Evolutionary conservation across 2,113 vertebrate genomes (phyloP).

Genomic region (Thomomys bottae): DNA sequence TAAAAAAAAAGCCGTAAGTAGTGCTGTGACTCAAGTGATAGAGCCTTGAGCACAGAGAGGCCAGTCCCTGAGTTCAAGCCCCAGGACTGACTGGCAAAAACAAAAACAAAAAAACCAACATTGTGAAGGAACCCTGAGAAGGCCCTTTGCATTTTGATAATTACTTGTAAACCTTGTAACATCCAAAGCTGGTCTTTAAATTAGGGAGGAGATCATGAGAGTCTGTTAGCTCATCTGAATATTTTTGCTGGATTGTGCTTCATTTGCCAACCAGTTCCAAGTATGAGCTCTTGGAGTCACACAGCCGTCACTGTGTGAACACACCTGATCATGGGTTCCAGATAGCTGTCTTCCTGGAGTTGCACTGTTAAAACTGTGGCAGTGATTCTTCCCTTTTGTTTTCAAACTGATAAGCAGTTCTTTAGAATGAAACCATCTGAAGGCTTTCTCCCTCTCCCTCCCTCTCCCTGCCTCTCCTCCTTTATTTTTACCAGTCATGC

Average conservation of each 20-base stretch:
- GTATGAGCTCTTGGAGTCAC: neutral
- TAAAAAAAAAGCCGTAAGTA: too few species aligned
- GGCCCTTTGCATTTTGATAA: neutral
- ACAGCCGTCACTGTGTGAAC: neutral
- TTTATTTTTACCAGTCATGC: too few species aligned
- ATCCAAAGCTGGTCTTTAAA: neutral
- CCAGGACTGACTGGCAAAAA: too few species aligned
- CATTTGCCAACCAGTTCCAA: slow-evolving; percentile 10
- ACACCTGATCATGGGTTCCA: neutral
- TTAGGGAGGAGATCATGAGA: neutral
- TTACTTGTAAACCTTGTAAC: neutral
- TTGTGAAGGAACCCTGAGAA: neutral
- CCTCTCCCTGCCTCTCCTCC: too few species aligned
- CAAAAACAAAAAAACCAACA: too few species aligned
- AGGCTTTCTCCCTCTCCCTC: too few species aligned
- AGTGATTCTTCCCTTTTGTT: neutral
- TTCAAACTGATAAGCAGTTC: neutral
- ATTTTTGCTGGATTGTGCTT: slow-evolving; percentile 3
- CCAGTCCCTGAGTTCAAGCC: too few species aligned
- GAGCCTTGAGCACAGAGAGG: too few species aligned
- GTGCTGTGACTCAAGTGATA: too few species aligned
- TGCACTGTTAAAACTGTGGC: neutral
- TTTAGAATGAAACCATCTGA: slow-evolving; percentile 13
- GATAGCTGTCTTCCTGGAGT: neutral
- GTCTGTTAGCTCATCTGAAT: neutral